These are phyloP conservation scores for Mola mola DNA, from an alignment of 2,113 vertebrate species.

Conservation along the genomic window DNA sequence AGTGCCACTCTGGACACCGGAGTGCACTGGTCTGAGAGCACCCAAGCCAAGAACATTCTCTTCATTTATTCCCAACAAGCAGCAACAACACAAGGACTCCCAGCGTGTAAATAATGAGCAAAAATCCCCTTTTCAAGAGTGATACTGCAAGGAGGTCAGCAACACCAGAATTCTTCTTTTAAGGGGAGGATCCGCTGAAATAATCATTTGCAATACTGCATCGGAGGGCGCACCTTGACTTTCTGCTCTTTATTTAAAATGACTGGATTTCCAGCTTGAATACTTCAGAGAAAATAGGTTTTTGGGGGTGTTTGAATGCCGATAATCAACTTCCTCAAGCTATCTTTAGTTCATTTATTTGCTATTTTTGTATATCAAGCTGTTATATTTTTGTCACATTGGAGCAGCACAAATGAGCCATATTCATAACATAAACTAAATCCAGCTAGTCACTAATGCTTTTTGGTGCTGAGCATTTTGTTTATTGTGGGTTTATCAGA, in stretches of 20 bases:
- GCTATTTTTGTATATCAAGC: no score
- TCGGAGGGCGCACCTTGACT: not conserved
- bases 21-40: conserved; percentile 47
- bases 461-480: no score
- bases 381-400: no score
- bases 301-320: no score
- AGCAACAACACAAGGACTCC: conserved; percentile 24
- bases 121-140: conserved; percentile 20
- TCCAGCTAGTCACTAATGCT: no score
- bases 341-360: no score
- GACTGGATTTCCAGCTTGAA: not conserved
- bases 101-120: conserved; percentile 43
- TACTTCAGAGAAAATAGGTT: not conserved
- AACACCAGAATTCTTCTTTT: not conserved
- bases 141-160: conserved; percentile 7
- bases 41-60: conserved; percentile 20
- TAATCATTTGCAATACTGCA: not conserved
- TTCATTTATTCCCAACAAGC: conserved; percentile 21
- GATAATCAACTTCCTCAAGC: no score
- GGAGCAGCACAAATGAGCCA: no score
- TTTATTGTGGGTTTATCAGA: no score
- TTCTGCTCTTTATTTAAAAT: not conserved
- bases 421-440: no score
- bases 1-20: conserved; percentile 24
- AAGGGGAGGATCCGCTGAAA: conserved; percentile 3